Percentiles rank a stretch among this genome's conserved stretches.
Evolutionary conservation across 2,888 invertebrate genomes (phyloP).

Genomic region (Amphipyra berbera): DNA sequence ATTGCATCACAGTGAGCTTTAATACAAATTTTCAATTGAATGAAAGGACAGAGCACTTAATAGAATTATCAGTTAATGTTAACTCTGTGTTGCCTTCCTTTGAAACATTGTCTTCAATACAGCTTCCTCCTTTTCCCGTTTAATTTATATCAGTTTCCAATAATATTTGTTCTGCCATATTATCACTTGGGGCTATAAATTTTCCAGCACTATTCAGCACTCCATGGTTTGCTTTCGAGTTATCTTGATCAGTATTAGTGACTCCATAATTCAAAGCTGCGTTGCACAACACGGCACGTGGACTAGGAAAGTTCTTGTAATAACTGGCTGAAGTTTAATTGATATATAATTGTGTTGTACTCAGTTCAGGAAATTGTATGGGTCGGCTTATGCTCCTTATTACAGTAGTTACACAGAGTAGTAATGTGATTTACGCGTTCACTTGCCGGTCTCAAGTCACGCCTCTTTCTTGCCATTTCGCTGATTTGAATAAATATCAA

Average conservation of each 20-base stretch:
- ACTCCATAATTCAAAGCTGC: constrained; percentile 70
- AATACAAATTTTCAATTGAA: constrained; percentile 36
- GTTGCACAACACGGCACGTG: constrained; percentile 73
- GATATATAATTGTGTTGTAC: constrained; percentile 62
- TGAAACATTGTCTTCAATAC: constrained; percentile 33
- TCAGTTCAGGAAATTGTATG: constrained; percentile 54
- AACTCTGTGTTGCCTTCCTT: constrained; percentile 24
- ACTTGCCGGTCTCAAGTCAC: constrained; percentile 25
- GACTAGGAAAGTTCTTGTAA: constrained; percentile 60
- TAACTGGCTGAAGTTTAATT: constrained; percentile 64
- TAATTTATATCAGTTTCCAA: constrained; percentile 62
- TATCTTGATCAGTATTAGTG: constrained; percentile 76
- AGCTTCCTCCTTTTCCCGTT: constrained; percentile 51
- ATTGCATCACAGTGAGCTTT: constrained; percentile 48
- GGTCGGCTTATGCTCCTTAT: constrained; percentile 33
- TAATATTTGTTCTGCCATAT: constrained; percentile 52
- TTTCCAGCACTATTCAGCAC: constrained; percentile 63
- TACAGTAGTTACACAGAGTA: constrained; percentile 37
- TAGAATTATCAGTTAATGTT: constrained; percentile 32
- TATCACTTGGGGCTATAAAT: constrained; percentile 72
- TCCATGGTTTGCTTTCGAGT: constrained; percentile 61
- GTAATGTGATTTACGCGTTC: constrained; percentile 45
- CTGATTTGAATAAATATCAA: constrained; percentile 33
- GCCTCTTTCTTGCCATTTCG: constrained; percentile 41
- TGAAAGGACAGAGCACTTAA: constrained; percentile 41